Base-by-base conservation (phyloP, 2,113 vertebrate genomes). In the Delphinus delphis region DNA sequence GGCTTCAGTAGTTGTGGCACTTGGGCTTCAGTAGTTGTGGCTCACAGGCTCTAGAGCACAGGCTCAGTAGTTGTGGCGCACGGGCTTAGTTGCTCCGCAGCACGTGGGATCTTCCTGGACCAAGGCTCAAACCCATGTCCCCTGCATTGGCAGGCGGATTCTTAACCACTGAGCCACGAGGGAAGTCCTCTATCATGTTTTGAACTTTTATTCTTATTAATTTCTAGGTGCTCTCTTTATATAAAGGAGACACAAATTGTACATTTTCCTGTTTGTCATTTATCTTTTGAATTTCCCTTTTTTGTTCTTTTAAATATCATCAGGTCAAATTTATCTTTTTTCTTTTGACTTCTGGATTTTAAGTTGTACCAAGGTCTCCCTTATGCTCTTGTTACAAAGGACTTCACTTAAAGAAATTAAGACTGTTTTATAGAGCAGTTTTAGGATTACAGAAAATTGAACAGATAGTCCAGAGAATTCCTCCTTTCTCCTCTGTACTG, bases 311-410 rank as follows among this genome's bases (percentile, higher is more conserved):
- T 77, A 84, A 88, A 55, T 62, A 86, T 86, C 65, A n/a, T 76
- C 20, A 95, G 76, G 17, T 60, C 74, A 79, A 76, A 83, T 90
- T 97, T 93, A 60, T 85, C n/a, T 92, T 79, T 63, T 81, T n/a
- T 76, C 33, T 80, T 81, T 85, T 73, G 60, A 93, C 80, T 82
- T 96, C 31, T 68, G 60, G 41, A 73, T 76, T 81, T 81, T 89
- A 86, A 89, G 18, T 90, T 90, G 36, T 77, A 76, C 23, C 68
- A 2, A 33, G 20, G 17, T 95, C 44, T 92, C 33, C 17, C n/a
- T 89, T 93, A 53, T 68, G 28, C 73, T 21, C 17, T 85, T 88
- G 21, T 68, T 92, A 62, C 14, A 62, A 88, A 82, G 26, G 25
- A 60, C 84, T 96, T 79, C 60, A 92, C 13, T 38, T 28, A 44